These are phyloP conservation scores for Argyresthia goedartella DNA, from an alignment of 2,888 invertebrate species.

Conservation along the genomic window DNA sequence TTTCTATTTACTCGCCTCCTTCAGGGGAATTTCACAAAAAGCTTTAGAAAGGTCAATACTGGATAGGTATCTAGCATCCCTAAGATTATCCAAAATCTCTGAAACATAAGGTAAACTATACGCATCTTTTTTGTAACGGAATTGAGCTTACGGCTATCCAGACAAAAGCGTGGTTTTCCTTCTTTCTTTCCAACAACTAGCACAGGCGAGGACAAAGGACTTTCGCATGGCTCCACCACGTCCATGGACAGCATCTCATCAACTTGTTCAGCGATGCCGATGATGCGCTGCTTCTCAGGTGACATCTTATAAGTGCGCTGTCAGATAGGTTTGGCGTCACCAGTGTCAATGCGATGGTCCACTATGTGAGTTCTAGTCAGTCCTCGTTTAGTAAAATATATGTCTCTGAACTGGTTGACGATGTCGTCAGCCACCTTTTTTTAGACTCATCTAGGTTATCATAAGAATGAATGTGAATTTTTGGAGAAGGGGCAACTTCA, in stretches of 20 bases:
- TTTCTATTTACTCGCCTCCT: constrained; percentile 10
- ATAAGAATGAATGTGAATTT: constrained; percentile 2
- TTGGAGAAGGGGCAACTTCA: neutral
- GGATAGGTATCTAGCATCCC: constrained; percentile 10
- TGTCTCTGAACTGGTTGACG: constrained; percentile 9
- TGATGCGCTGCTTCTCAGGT: constrained; percentile 12
- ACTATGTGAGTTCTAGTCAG: constrained; percentile 16
- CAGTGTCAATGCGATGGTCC: constrained; percentile 17
- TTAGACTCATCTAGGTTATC: constrained; percentile 5
- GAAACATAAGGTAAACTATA: neutral
- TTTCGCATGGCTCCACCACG: constrained; percentile 11
- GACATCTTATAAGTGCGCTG: constrained; percentile 15
- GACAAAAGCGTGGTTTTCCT: constrained; percentile 13
- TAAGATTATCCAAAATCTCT: constrained; percentile 10
- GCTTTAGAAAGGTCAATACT: neutral
- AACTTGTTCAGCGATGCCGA: neutral
- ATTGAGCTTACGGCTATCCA: constrained; percentile 15
- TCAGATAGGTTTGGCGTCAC: constrained; percentile 15
- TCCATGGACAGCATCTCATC: neutral
- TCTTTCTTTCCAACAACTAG: constrained; percentile 8
- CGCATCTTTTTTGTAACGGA: constrained; percentile 5
- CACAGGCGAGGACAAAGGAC: constrained; percentile 16
- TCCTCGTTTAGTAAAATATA: constrained; percentile 11
- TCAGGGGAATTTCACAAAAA: constrained; percentile 6
- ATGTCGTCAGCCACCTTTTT: constrained; percentile 8